Conservation (phyloP, 2,797 vertebrate species). For the Propithecus deckenii region DNA sequence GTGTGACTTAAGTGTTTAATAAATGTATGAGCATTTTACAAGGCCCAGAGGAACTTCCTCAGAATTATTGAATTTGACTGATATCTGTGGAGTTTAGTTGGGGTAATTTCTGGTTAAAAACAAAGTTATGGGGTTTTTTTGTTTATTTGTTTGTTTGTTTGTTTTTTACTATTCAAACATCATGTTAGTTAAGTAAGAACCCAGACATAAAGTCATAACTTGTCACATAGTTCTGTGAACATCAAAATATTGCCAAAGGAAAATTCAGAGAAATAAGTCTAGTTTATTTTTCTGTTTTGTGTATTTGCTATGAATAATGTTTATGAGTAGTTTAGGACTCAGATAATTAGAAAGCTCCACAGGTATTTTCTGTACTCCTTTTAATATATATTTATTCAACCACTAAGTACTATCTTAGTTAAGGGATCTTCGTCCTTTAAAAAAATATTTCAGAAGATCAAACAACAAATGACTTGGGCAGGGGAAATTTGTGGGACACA, state of each 20-base stretch:
- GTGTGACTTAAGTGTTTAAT: slow-evolving; percentile 58
- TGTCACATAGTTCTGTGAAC: background rate
- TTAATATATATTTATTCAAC: background rate
- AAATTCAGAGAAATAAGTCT: background rate
- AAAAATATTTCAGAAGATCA: background rate
- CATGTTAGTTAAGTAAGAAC: background rate
- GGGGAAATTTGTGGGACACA: background rate
- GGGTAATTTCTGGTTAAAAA: slow-evolving; percentile 10
- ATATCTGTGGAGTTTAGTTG: background rate
- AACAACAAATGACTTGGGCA: background rate
- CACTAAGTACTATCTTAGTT: background rate
- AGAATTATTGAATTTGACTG: slow-evolving; percentile 40
- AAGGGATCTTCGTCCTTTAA: background rate
- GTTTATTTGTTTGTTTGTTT: background rate
- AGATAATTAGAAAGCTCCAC: background rate
- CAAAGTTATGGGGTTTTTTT: background rate
- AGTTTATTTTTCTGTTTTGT: background rate
- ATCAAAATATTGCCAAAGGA: background rate
- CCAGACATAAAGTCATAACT: background rate
- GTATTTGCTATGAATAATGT: background rate
- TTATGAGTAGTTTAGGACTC: background rate
- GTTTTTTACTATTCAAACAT: background rate
- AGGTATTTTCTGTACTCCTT: background rate
- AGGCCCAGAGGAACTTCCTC: background rate
- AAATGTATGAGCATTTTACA: slow-evolving; percentile 50